Conservation (phyloP, 1,140 invertebrate genomes). For the Tetramorium parvispinum region DNA sequence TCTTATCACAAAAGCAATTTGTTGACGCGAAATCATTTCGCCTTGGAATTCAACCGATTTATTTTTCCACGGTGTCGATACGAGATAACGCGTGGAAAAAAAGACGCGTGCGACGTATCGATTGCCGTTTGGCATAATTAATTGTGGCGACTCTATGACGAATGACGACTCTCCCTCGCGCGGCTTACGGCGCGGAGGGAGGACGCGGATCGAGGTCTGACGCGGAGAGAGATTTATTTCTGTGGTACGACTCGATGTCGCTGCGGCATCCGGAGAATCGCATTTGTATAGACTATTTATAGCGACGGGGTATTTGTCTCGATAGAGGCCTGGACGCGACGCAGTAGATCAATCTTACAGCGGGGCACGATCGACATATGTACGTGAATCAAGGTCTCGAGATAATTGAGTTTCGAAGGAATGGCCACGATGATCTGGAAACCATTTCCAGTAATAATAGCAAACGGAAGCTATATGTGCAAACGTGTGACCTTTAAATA, state of each 20-base stretch:
- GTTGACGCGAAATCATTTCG: conserved; percentile 13
- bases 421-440: background rate
- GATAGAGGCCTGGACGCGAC: conserved; percentile 31
- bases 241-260: conserved; percentile 45
- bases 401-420: background rate
- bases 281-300: conserved; percentile 55
- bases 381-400: conserved; percentile 1
- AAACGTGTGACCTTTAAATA: too few species aligned
- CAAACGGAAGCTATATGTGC: background rate
- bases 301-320: conserved; percentile 51
- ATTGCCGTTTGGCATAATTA: conserved; percentile 38
- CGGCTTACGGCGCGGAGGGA: background rate
- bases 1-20: conserved; percentile 37
- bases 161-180: background rate
- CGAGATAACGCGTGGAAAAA: conserved; percentile 15
- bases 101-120: background rate
- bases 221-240: conserved; percentile 47
- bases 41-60: background rate
- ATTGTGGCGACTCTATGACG: conserved; percentile 42
- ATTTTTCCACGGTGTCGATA: conserved; percentile 10
- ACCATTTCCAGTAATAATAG: background rate
- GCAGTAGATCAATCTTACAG: conserved; percentile 41
- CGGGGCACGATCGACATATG: background rate
- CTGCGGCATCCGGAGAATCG: conserved; percentile 50
- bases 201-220: conserved; percentile 15